Conservation (phyloP, 2,888 invertebrate genomes). For the Oasisia sp. region DNA sequence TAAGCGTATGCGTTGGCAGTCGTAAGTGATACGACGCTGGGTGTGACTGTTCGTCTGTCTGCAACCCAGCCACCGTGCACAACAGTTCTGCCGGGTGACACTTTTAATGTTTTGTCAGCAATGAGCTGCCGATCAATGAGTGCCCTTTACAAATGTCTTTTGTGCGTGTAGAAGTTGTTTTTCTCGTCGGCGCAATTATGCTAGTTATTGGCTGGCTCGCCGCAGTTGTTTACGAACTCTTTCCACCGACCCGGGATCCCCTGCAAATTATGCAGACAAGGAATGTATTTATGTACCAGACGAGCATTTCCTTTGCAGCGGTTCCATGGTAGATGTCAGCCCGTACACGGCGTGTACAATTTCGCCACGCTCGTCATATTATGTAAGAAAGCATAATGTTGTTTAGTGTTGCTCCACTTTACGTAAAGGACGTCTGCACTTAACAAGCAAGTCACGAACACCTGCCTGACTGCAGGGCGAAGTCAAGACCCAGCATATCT, state of each 20-base stretch:
- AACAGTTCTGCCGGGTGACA: not conserved
- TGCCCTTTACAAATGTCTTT: not conserved
- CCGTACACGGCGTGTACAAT: too few species aligned
- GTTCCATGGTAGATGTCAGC: not conserved
- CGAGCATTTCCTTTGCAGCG: not conserved
- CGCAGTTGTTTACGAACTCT: not conserved
- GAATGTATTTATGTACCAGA: not conserved
- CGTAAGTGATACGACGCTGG: not conserved
- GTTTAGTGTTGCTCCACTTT: too few species aligned
- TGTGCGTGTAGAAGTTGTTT: not conserved
- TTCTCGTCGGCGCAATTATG: not conserved
- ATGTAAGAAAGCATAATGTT: too few species aligned
- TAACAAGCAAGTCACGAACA: too few species aligned
- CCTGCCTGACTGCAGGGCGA: too few species aligned
- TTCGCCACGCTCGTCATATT: too few species aligned
- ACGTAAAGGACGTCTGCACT: too few species aligned
- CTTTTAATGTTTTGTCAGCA: slow-evolving; percentile 8
- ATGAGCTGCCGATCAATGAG: not conserved
- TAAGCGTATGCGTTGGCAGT: not conserved
- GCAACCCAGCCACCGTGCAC: not conserved
- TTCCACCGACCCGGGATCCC: not conserved
- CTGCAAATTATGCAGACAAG: not conserved
- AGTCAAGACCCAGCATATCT: too few species aligned
- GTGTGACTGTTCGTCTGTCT: not conserved
- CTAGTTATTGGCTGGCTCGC: not conserved